Evolutionary conservation across 1,140 invertebrate genomes (phyloP), one percentile per base, ranked within the genome.

Genomic region (Drosophila yakuba): DNA sequence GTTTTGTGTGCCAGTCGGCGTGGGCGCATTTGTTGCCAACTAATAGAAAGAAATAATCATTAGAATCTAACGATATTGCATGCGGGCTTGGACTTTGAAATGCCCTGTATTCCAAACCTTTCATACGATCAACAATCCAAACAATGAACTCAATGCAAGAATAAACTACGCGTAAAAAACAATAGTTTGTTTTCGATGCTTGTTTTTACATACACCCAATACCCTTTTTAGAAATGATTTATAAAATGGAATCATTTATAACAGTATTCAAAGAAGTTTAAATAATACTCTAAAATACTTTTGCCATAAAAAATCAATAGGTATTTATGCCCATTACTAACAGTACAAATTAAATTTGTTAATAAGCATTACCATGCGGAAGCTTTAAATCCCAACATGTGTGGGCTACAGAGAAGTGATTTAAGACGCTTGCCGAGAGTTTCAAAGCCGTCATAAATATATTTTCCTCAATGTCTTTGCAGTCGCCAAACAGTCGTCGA

Each of bases 1-100:
- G 63, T 78, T 75, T 63, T 14, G 39, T 38, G 50, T 23, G 35
- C 14, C 7, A n/a, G 38, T 44, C 35, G 62, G 76, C 47, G 83
- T 86, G 83, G 83, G 83, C 83, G 80, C 54, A 51, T 59, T 63
- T 56, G 64, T 75, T 76, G 77, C 69, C 51, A 68, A 55, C 66
- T 54, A 78, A 71, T 50, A 44, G 52, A 56, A 38, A 58, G 23
- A 68, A 54, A 58, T 64, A 59, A 28, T 48, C 23, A 67, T 74
- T 69, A 54, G 64, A 39, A 52, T 39, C 25, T 35, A 56, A 23
- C 36, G 43, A 36, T 66, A 71, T 76, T 32, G 51, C 1, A 4
- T 36, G 23, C 1, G 38, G 12, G 48, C 25, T 17, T 15, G 47
- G 52, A 36, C 28, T 48, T 28, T 36, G 10, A 7, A n/a, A 69